Conservation (phyloP, 2,888 invertebrate genomes). For the Hydroisotoma schaefferi region DNA sequence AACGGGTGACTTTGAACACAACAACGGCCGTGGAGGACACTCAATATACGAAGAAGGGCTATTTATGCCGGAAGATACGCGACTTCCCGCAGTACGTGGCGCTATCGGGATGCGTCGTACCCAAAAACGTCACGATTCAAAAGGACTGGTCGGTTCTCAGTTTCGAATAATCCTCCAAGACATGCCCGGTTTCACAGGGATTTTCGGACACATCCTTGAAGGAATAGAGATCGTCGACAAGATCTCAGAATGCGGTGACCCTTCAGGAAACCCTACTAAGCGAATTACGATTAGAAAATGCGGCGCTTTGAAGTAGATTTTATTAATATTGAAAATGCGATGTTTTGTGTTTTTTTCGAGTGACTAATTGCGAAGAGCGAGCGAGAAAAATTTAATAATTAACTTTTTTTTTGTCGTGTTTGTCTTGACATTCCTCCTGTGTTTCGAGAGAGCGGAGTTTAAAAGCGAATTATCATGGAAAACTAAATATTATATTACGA, state of each 20-base stretch:
- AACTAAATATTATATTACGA: slow-evolving; percentile 35
- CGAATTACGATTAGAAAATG: slow-evolving; percentile 70
- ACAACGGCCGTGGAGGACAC: slow-evolving; percentile 75
- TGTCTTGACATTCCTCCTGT: slow-evolving; percentile 46
- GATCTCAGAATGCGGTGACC: slow-evolving; percentile 72
- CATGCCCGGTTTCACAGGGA: slow-evolving; percentile 77
- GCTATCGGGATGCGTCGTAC: slow-evolving; percentile 78
- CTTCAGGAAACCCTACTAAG: slow-evolving; percentile 72
- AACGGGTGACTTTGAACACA: slow-evolving; percentile 71
- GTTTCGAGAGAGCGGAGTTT: slow-evolving; percentile 42
- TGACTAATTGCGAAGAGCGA: slow-evolving; percentile 13
- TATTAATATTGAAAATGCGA: slow-evolving; percentile 28
- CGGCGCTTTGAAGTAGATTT: slow-evolving; percentile 54
- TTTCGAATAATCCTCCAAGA: slow-evolving; percentile 76
- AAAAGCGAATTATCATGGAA: slow-evolving; percentile 40
- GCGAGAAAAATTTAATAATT: slow-evolving; percentile 23
- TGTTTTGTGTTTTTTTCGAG: slow-evolving; percentile 11
- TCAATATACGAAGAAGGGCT: slow-evolving; percentile 72
- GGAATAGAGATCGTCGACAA: slow-evolving; percentile 74
- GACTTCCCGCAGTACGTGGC: slow-evolving; percentile 62
- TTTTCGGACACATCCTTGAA: slow-evolving; percentile 75
- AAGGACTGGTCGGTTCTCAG: slow-evolving; percentile 79
- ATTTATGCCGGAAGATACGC: slow-evolving; percentile 77
- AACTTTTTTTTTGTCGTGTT: slow-evolving; percentile 38
- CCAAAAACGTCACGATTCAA: slow-evolving; percentile 72